Evolutionary conservation across 2,888 invertebrate genomes (phyloP), one percentile per base, ranked within the genome.

Genomic region (Kuschelorhynchus macadamiae): DNA sequence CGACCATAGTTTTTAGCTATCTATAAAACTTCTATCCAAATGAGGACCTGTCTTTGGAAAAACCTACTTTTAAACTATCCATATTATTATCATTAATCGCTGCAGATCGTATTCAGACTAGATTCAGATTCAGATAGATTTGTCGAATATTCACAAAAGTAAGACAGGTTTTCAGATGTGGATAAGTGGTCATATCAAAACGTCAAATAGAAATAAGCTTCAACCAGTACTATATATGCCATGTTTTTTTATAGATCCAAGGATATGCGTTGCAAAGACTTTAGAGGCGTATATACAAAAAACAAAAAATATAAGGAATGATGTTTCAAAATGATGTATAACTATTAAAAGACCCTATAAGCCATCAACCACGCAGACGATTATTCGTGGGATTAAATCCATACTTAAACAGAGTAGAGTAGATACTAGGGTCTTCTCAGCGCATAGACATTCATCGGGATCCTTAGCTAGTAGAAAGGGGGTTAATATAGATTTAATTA

Each of bases 1-100:
- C 72, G 2, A 44, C 44, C 16, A 3, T 57, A 14, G 72, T 72
- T n/a, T 52, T 72, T 14, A 50, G 52, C 41, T 49, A 57, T 32
- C 36, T 67, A 20, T 9, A 9, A 18, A 42, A 8, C 2, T 47
- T 20, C 42, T 67, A 62, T 30, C 74, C 73, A 2, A 71, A 66
- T 56, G 64, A 69, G 14, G 25, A 12, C 11, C 25, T 74, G 11
- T 9, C 17, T 25, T 25, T 72, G 4, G 52, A 56, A 30, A 20
- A 50, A 50, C 7, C 55, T 63, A 0, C 50, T n/a, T 20, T 16
- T 50, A 30, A 50, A 25, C 20, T 36, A n/a, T 4, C 11, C 3
- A 36, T 11, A 2, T 12, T 36, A 36, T 11, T 36, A 7, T 4
- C 36, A 7, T 36, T 36, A 36, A 36, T 36, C 3, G 11, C 36